Percentiles rank a stretch among this genome's conserved stretches.
Conservation (phyloP, 2,113 vertebrate genomes). For the Thomomys bottae region DNA sequence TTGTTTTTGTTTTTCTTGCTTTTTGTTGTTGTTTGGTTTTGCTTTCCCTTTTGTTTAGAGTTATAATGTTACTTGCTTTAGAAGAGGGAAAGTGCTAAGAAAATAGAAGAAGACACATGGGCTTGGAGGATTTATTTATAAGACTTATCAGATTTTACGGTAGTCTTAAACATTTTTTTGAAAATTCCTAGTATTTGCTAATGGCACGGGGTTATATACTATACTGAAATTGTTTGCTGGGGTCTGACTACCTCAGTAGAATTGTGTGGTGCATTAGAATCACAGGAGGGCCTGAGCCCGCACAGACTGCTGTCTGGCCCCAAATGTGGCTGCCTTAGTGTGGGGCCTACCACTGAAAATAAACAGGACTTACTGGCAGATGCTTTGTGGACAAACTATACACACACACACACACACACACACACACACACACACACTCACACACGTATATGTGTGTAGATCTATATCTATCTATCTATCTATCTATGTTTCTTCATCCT, state of each 20-base stretch:
- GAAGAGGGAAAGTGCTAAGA: background rate
- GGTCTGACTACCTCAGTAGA: background rate
- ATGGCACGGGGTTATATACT: background rate
- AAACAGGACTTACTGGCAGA: background rate
- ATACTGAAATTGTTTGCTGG: background rate
- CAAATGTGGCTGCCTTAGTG: background rate
- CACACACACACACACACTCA: no score
- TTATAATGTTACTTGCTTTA: background rate
- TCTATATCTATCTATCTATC: background rate
- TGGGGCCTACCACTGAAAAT: background rate
- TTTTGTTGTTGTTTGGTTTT: slow-evolving; percentile 33
- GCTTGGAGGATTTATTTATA: background rate
- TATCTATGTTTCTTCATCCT: background rate
- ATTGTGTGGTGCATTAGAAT: background rate
- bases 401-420: no score
- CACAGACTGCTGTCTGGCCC: background rate
- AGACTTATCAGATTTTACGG: background rate
- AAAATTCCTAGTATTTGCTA: background rate
- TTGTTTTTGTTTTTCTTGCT: slow-evolving; percentile 12
- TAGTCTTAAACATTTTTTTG: background rate
- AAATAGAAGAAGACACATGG: background rate
- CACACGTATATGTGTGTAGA: no score
- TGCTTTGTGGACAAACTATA: background rate
- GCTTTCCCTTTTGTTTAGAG: background rate
- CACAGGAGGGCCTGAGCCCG: background rate